Evolutionary conservation across 2,888 invertebrate species (phyloP), one percentile per base, ranked within the genome.

Genomic region (Alcis repandata): DNA sequence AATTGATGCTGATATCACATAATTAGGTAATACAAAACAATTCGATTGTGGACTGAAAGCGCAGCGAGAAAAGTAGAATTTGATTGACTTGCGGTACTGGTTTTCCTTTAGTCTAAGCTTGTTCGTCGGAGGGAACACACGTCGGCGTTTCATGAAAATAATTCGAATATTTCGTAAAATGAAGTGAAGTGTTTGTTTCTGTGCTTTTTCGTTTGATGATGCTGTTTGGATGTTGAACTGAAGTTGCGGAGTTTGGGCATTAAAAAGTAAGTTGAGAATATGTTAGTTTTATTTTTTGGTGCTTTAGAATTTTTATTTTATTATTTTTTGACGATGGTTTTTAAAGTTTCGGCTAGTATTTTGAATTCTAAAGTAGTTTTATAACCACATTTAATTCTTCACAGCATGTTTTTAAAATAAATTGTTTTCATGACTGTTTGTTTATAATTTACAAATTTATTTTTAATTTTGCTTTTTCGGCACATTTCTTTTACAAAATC

Each of bases 91-190:
- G 49, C 36, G 48, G 15, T 61, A 56, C 62, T 59, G 49, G 10
- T 7, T 6, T 2, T 17, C n/a, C n/a, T 33, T 52, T 57, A 64
- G 64, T 64, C 59, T 15, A 33, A 43, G 49, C 27, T 22, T 22
- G 49, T 1, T 36, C 36, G 20, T 17, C 54, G 59, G 1, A 33
- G 43, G 10, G 45, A 13, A 15, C 43, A n/a, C 43, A 54, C 64
- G 64, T 54, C 10, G 60, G 41, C 49, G 58, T 69, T 62, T 67
- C 66, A 68, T 60, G 68, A 72, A 68, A 71, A 68, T 69, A 69
- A n/a, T n/a, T 46, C 45, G 56, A 57, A 65, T 68, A 49, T 68
- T 70, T 71, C 68, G 68, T 69, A 59, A 58, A 45, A 68, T 58
- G 59, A 59, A 56, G 60, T 66, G 60, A 63, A 33, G 33, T 46